Percentiles rank a stretch among this genome's conserved stretches.
phyloP scores from a whole-genome alignment of 2,113 vertebrate species.

The Triplophysa tibetana region DNA sequence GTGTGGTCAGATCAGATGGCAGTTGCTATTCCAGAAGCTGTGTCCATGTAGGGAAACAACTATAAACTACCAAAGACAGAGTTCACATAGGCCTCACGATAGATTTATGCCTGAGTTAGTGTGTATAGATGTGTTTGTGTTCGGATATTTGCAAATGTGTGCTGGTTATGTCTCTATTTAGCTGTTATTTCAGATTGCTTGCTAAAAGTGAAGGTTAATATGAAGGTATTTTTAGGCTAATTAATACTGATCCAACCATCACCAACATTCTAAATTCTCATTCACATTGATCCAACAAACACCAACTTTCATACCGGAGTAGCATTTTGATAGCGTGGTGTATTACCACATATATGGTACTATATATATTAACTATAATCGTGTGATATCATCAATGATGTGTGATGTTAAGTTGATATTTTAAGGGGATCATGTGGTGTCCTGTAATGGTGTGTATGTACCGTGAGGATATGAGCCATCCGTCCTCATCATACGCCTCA shows the following conservation, averaged over 20 bases:
- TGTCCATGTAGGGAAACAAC: conserved; percentile 82
- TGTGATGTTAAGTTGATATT: conserved; percentile 19
- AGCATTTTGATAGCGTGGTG: too few species aligned
- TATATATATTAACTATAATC: too few species aligned
- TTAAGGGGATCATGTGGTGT: neutral
- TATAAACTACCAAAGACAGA: conserved; percentile 77
- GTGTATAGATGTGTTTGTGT: conserved; percentile 12
- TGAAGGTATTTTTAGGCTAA: too few species aligned
- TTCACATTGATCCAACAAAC: too few species aligned
- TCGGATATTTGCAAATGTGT: conserved; percentile 1
- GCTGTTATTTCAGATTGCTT: neutral
- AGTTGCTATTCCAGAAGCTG: conserved; percentile 82
- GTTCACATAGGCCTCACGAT: conserved; percentile 59
- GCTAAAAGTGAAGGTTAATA: neutral
- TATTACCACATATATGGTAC: too few species aligned
- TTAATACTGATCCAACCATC: too few species aligned
- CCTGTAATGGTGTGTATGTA: neutral
- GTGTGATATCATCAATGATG: too few species aligned
- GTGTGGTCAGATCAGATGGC: conserved; percentile 73
- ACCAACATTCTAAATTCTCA: too few species aligned
- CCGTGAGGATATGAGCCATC: neutral
- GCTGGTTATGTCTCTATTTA: neutral
- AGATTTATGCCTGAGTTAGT: conserved; percentile 42
- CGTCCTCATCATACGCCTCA: too few species aligned
- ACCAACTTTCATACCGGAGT: too few species aligned